Conservation (phyloP, 92 coral and sea anemone genomes). For the Bergia puertoricense region DNA sequence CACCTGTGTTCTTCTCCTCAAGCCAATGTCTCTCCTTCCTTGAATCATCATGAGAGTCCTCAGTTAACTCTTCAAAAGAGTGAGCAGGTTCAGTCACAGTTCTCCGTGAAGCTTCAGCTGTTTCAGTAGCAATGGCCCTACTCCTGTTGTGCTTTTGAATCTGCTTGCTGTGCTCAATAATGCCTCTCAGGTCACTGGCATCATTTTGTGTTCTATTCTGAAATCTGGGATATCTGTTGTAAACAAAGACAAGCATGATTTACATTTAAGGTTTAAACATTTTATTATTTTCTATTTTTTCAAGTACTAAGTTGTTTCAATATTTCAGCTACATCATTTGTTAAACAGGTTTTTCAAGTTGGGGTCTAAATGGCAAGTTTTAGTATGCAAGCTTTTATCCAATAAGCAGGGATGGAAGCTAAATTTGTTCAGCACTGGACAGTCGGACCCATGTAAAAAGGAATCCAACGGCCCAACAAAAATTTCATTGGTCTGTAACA, state of each 20-base stretch:
- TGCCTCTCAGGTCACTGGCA: neutral
- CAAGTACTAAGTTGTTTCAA: too few relatives aligned
- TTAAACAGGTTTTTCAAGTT: too few relatives aligned
- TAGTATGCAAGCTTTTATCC: too few relatives aligned
- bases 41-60: neutral
- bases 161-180: neutral
- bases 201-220: neutral
- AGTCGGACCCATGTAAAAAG: too few relatives aligned
- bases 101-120: neutral
- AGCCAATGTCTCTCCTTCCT: constrained; percentile 26
- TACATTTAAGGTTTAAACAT: too few relatives aligned
- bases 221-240: neutral
- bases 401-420: too few relatives aligned
- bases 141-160: neutral
- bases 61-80: neutral
- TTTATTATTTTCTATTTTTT: too few relatives aligned
- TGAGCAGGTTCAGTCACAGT: neutral
- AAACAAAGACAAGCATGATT: neutral
- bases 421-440: too few relatives aligned
- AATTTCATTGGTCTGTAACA: too few relatives aligned
- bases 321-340: too few relatives aligned
- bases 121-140: neutral
- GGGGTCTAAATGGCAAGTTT: too few relatives aligned
- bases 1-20: constrained; percentile 1
- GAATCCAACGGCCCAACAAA: too few relatives aligned